Base-by-base conservation (phyloP, 2,113 vertebrate species). In the Nycticryphes semicollaris region DNA sequence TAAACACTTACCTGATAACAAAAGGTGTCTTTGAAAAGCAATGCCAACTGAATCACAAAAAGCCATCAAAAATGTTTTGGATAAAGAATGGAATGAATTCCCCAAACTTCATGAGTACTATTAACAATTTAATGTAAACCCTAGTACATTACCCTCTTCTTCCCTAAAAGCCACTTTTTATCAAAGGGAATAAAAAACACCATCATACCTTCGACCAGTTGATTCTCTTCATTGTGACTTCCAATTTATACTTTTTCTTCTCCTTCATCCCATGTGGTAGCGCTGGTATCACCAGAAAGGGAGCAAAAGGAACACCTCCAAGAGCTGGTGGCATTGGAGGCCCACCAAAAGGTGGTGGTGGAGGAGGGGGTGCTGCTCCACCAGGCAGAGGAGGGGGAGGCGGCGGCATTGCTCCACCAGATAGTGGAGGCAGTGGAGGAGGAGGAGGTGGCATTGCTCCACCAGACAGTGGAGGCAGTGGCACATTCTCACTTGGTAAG, bases 141-240 rank as follows among this genome's bases (percentile, higher is more conserved):
- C 48, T 54, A 69, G 14, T 16, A 37, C 10, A 20, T 24, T 5
- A 39, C 3, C 17, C 25, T 30, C n/a, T 63, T 24, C 19, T 77
- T 73, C 21, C 62, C 60, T 39, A 83, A 62, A 84, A 45, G 15
- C 7, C 14, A 37, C 23, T 66, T 60, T 64, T 30, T 43, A 56
- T 18, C 22, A 67, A 39, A 3, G 6, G 39, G n/a, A n/a, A n/a
- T n/a, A 66, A 79, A 60, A 60, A 2, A 20, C 5, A 30, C 5
- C 8, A 2, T 1, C 53, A 14, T 99, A 99, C 99, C 99, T 99
- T 99, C n/a, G 98, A 98, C 99, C 99, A 99, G 95, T 99, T 99
- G 94, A 99, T 98, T 96, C 99, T 98, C 98, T 99, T 99, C 99
- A 99, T 99, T 12, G 98, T 70, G 0, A 98, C 96, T 51, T 99